Conservation (phyloP, 1,140 invertebrate species). For the Sycobia sp. region DNA sequence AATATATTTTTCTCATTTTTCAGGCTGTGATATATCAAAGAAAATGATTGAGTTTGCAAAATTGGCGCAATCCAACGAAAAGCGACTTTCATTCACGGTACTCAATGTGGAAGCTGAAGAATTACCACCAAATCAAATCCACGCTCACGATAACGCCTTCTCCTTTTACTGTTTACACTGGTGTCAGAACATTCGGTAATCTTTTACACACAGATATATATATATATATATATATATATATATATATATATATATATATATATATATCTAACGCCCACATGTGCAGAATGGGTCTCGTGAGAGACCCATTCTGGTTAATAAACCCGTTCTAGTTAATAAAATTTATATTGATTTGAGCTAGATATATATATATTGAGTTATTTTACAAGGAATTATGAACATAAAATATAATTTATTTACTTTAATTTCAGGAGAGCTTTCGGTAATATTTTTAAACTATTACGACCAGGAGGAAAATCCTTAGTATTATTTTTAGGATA, state of each 20-base stretch:
- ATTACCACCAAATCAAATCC: slow-evolving; percentile 59
- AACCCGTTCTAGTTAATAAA: no score
- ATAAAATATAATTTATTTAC: no score
- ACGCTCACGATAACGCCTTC: slow-evolving; percentile 73
- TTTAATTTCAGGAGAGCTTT: slow-evolving; percentile 68
- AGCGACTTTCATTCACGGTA: slow-evolving; percentile 65
- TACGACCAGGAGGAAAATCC: slow-evolving; percentile 70
- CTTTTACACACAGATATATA: no score
- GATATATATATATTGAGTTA: no score
- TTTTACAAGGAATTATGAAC: no score
- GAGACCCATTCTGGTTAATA: no score
- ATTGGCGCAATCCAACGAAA: slow-evolving; percentile 57
- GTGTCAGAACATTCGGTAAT: slow-evolving; percentile 75
- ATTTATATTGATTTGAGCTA: no score
- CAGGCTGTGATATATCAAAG: slow-evolving; percentile 72
- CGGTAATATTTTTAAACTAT: slow-evolving; percentile 69
- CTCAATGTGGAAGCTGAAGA: slow-evolving; percentile 69
- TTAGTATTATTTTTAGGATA: slow-evolving; percentile 73
- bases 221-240: neutral
- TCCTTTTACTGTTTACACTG: slow-evolving; percentile 86
- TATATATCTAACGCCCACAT: no score
- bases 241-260: neutral
- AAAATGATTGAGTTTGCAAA: slow-evolving; percentile 74
- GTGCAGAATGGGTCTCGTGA: no score
- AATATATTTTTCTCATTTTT: no score